These are phyloP conservation scores for Lithobates pipiens DNA, from an alignment of 2,797 vertebrate species.

Conservation along the genomic window DNA sequence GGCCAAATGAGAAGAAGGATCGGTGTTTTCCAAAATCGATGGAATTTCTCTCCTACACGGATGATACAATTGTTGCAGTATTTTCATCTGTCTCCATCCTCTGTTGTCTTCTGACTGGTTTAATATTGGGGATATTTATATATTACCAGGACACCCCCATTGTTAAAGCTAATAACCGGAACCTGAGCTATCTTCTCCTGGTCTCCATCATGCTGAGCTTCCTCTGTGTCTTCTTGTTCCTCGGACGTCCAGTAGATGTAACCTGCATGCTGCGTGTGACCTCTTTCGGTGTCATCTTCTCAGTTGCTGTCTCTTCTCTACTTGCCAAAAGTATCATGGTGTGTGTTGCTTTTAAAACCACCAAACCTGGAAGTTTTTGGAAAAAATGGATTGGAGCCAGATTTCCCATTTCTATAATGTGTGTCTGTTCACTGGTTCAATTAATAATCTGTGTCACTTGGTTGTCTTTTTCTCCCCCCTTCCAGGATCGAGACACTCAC, in stretches of 20 bases:
- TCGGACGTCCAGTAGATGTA: slow-evolving; percentile 1
- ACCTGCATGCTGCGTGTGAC: slow-evolving; percentile 11
- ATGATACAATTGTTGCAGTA: neutral
- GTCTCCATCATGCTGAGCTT: slow-evolving; percentile 8
- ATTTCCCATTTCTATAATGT: neutral
- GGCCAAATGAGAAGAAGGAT: slow-evolving; percentile 30
- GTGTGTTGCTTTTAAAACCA: slow-evolving; percentile 9
- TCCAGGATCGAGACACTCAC: neutral
- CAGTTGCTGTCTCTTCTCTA: slow-evolving; percentile 4
- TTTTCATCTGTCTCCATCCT: neutral
- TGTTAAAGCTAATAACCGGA: neutral
- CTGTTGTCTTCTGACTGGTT: neutral
- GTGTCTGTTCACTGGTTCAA: neutral
- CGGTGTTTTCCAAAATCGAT: neutral
- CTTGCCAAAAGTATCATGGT: slow-evolving; percentile 15
- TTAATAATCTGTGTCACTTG: neutral
- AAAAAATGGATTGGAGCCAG: neutral
- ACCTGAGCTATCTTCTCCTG: no score
- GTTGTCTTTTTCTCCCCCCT: neutral
- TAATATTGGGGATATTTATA: neutral
- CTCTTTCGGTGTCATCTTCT: neutral
- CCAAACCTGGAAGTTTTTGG: neutral
- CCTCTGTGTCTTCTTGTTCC: neutral
- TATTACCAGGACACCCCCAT: neutral
- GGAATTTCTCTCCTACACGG: slow-evolving; percentile 11